Conservation (phyloP, 2,113 vertebrate species). For the Electrona antarctica region DNA sequence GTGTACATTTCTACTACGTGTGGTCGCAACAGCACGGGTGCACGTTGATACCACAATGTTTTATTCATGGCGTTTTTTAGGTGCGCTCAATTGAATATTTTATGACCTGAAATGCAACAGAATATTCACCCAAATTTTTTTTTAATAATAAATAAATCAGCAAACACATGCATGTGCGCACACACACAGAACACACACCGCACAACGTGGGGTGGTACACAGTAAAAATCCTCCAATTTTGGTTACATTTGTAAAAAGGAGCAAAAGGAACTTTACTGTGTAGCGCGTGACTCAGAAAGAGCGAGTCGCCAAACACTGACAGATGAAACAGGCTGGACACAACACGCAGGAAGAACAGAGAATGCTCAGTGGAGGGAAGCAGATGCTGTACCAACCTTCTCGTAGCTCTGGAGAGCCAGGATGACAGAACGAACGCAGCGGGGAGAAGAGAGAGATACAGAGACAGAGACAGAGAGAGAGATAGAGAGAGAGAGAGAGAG, state of each 20-base stretch:
- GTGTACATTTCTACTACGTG: neutral
- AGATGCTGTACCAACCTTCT: slow-evolving; percentile 94
- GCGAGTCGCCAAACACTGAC: slow-evolving; percentile 20
- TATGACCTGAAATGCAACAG: slow-evolving; percentile 56
- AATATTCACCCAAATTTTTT: slow-evolving; percentile 33
- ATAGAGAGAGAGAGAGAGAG: slow-evolving; percentile 42
- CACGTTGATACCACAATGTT: slow-evolving; percentile 59
- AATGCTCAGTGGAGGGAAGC: slow-evolving; percentile 5
- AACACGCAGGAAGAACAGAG: slow-evolving; percentile 68
- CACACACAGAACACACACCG: neutral
- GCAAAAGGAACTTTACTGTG: too few species aligned
- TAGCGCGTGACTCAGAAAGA: slow-evolving; percentile 9
- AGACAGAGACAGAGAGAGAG: slow-evolving; percentile 42
- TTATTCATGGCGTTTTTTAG: slow-evolving; percentile 68
- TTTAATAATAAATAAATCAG: slow-evolving; percentile 29
- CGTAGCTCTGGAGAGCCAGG: slow-evolving; percentile 92
- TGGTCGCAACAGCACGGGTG: slow-evolving; percentile 24
- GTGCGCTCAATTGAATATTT: slow-evolving; percentile 60
- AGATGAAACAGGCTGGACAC: slow-evolving; percentile 46
- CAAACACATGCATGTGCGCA: slow-evolving; percentile 51
- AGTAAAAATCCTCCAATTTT: too few species aligned
- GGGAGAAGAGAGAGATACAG: slow-evolving; percentile 23
- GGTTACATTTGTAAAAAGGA: too few species aligned
- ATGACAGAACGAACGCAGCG: slow-evolving; percentile 81
- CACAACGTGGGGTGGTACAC: too few species aligned